phyloP scores from a whole-genome alignment of 64 coral and sea anemone species.

The Montipora efflorescens region DNA sequence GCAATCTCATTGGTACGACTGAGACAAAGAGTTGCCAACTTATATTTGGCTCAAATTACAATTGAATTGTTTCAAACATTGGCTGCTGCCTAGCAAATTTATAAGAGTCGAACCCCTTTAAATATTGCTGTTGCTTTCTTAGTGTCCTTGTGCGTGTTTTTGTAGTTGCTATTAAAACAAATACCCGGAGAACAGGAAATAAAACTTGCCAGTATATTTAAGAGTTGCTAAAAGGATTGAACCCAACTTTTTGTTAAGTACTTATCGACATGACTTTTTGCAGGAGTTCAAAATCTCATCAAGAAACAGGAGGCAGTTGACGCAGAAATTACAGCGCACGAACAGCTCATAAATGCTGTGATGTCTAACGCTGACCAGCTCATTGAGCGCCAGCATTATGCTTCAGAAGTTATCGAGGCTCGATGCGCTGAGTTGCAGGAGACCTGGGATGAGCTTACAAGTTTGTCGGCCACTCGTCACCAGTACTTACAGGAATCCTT shows the following conservation, averaged over 20 bases:
- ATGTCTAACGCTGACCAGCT: constrained; percentile 70
- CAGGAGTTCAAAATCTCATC: constrained; percentile 86
- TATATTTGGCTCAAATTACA: no score
- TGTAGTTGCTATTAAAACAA: no score
- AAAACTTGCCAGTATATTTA: no score
- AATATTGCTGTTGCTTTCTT: no score
- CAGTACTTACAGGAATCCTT: constrained; percentile 80
- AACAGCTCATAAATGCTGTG: constrained; percentile 66
- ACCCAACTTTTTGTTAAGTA: not conserved
- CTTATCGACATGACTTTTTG: not conserved
- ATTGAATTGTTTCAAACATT: no score
- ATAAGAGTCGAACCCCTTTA: no score
- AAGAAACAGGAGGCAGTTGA: constrained; percentile 93
- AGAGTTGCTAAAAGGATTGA: no score
- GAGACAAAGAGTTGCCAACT: not conserved
- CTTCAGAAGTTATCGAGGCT: constrained; percentile 66
- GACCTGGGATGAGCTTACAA: constrained; percentile 73
- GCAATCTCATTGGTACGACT: constrained; percentile 70
- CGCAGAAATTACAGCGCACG: constrained; percentile 78
- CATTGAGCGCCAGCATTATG: constrained; percentile 82
- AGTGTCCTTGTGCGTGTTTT: no score
- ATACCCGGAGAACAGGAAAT: no score
- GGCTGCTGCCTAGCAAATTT: no score
- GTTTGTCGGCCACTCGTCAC: constrained; percentile 62
- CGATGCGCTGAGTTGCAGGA: constrained; percentile 55